Base-by-base conservation (phyloP, 2,888 invertebrate species). In the Erebia palarica region DNA sequence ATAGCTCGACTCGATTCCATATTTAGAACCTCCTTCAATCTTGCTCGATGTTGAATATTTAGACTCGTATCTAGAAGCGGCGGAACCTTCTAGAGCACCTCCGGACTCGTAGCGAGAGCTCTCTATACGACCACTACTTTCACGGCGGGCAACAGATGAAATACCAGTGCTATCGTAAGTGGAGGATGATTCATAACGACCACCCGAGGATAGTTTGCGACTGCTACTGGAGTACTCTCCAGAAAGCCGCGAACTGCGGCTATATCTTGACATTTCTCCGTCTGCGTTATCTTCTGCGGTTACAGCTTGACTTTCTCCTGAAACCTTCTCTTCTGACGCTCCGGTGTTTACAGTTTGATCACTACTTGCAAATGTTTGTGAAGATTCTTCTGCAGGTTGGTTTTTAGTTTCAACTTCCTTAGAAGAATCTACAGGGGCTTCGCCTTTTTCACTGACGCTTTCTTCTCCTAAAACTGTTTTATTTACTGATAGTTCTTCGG, bases 221-320 rank as follows among this genome's bases (percentile, higher is more conserved):
- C 83, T 87, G 77, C 90, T 91, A 81, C 90, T 91, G 84, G 91
- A 89, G 81, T 91, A 92, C 80, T 94, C 86, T 94, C 95, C 95
- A 82, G 95, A 93, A 65, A 94, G 92, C 89, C 94, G 94, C 82
- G 95, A 94, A 81, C 95, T 95, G 85, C 94, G 94, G 89, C 94
- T 94, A 82, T 94, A 95, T 80, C 95, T 94, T 78, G 95, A 94
- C 83, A 95, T 94, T 75, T 92, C 92, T 84, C 86, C 91, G 82
- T 89, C 90, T 76, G 78, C 83, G 76, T 78, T 80, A 79, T 85
- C 87, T 77, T 85, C 86, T 59, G 86, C 74, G 85, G 87, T 88
- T 86, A 89, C 91, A 91, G 90, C 81, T 92, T 92, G 92, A 82
- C 81, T 79, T 84, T 78, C 87, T 76, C 74, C 68, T n/a, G 72